These are phyloP conservation scores for Benthosema pterotum DNA, from an alignment of 2,797 vertebrate genomes.

Conservation along the genomic window DNA sequence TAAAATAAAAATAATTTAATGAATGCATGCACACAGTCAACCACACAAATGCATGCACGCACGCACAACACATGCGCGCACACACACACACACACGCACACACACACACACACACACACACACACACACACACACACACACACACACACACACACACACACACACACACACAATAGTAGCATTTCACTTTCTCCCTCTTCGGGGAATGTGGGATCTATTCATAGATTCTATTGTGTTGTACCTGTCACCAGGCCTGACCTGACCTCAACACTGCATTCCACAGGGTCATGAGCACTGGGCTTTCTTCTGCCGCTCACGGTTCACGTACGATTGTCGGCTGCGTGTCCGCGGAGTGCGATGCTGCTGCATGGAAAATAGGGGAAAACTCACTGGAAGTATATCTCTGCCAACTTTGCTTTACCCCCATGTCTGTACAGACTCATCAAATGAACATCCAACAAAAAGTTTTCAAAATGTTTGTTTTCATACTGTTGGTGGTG, in stretches of 20 bases:
- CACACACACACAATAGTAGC: neutral
- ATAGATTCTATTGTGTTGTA: conserved; percentile 41
- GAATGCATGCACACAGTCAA: neutral
- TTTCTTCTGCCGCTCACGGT: conserved; percentile 37
- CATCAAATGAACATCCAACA: too few relatives aligned
- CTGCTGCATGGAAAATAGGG: conserved; percentile 18
- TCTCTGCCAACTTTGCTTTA: too few relatives aligned
- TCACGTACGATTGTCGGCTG: conserved; percentile 33
- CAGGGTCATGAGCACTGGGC: conserved; percentile 27
- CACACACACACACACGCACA: neutral
- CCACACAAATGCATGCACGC: neutral
- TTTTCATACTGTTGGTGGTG: too few relatives aligned
- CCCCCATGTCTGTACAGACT: too few relatives aligned
- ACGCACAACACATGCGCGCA: neutral
- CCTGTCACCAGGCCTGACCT: conserved; percentile 21
- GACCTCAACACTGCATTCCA: conserved; percentile 12
- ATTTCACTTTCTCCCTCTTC: conserved; percentile 21
- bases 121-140: too few relatives aligned
- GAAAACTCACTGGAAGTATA: neutral
- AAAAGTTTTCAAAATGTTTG: too few relatives aligned
- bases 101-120: too few relatives aligned
- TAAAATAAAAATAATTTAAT: too few relatives aligned
- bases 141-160: too few relatives aligned
- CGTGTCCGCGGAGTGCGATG: conserved; percentile 27
- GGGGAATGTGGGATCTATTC: conserved; percentile 43